These are phyloP conservation scores for Exaiptasia diaphana DNA, from an alignment of 64 coral and sea anemone genomes.

Conservation along the genomic window DNA sequence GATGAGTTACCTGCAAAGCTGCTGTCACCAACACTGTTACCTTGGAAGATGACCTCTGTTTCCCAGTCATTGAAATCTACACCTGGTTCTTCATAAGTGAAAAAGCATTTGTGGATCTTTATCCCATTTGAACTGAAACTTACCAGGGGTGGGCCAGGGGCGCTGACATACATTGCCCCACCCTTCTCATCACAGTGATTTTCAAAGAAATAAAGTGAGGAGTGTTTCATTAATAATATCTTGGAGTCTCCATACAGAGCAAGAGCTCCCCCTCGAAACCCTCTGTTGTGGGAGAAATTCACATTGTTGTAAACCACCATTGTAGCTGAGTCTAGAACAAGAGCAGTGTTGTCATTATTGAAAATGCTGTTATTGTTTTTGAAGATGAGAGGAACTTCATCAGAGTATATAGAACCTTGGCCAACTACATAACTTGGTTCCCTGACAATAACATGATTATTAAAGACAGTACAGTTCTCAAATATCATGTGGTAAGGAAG, in stretches of 20 bases:
- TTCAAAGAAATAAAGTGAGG: conserved; percentile 30
- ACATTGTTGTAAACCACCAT: conserved; percentile 28
- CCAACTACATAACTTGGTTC: conserved; percentile 1
- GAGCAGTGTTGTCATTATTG: conserved; percentile 51
- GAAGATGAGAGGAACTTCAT: conserved; percentile 50
- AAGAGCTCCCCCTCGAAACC: conserved; percentile 63
- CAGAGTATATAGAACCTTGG: conserved; percentile 66
- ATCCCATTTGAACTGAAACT: conserved; percentile 58
- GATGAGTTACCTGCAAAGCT: neutral
- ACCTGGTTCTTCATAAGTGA: conserved; percentile 38
- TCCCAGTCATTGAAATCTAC: conserved; percentile 60
- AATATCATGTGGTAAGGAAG: conserved; percentile 54
- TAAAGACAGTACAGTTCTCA: conserved; percentile 19
- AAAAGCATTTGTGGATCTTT: conserved; percentile 57
- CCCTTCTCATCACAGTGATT: conserved; percentile 65
- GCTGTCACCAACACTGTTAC: conserved; percentile 33
- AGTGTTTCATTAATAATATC: conserved; percentile 50
- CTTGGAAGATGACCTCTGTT: conserved; percentile 42
- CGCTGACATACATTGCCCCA: conserved; percentile 63
- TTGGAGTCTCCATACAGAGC: conserved; percentile 73
- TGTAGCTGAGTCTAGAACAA: conserved; percentile 61
- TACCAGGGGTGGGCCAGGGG: conserved; percentile 65
- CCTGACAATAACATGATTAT: conserved; percentile 20
- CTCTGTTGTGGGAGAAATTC: conserved; percentile 56
- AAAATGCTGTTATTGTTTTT: conserved; percentile 16